Base-by-base conservation (phyloP, 2,888 invertebrate genomes). In the Peribatodes rhomboidaria region DNA sequence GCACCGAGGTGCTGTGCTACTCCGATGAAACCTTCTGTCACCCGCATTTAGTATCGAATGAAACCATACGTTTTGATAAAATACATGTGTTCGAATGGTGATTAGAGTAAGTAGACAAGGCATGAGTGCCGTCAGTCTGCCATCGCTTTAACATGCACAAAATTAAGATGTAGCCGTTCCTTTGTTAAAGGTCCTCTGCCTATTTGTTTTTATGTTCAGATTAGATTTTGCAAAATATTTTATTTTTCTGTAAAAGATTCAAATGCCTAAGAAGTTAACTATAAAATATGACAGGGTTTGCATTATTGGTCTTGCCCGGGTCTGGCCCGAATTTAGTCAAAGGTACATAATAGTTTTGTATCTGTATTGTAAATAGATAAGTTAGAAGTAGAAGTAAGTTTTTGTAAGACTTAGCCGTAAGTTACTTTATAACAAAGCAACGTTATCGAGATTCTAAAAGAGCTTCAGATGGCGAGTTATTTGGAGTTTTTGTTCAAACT, bases 1-100 rank as follows among this genome's bases (percentile, higher is more conserved):
- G 90, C 90, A 6, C 92, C 92, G 0, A 80, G 88, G 8, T 93
- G 93, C 67, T 93, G 93, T 65, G 79, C 83, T 22, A 78, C 91
- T 0, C 88, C 86, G 0, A 69, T 68, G 14, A 81, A 77, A 39
- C 87, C 90, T 7, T 65, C 82, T 27, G 73, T 92, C 49, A 91
- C 88, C 16, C 86, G 89, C 65, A 84, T 91, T 71, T 92, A 60
- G 31, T 3, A 35, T 11, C 1, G 22, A 37, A 8, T 8, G 37
- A 39, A 27, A 7, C 47, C 31, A 39, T 14, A 27, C 1, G 16
- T 20, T 44, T 20, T 16, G 16, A 35, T n/a, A 13, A 35, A 20
- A n/a, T 16, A 31, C 14, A 27, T 14, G 47, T 31, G 47, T 14
- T 13, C 8, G 10, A 9, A 31, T 11, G 10, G 14, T 31, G 31